These are phyloP conservation scores for Nerophis ophidion DNA, from an alignment of 2,113 vertebrate species.

Conservation along the genomic window DNA sequence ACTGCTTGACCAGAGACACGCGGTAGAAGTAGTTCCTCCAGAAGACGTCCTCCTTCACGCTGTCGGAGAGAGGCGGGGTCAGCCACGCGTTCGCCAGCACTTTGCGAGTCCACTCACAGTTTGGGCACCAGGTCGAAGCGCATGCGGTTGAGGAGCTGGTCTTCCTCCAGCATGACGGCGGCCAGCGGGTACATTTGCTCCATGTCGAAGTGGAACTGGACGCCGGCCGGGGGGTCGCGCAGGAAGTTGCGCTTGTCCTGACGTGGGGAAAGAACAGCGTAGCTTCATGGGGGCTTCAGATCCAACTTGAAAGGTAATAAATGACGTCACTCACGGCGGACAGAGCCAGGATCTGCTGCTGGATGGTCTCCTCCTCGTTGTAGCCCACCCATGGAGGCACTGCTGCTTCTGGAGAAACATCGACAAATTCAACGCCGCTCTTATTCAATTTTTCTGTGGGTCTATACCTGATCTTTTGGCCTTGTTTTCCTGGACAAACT, in stretches of 20 bases:
- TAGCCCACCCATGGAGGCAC: constrained; percentile 95
- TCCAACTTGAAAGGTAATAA: too few species aligned
- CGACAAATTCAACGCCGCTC: background rate
- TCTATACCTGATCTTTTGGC: constrained; percentile 84
- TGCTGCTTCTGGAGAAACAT: constrained; percentile 75
- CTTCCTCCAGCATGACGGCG: constrained; percentile 64
- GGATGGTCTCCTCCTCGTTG: constrained; percentile 95
- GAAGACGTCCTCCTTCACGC: constrained; percentile 93
- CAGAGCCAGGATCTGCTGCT: constrained; percentile 92
- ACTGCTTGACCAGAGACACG: constrained; percentile 94
- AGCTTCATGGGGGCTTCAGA: background rate
- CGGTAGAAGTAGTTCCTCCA: constrained; percentile 99
- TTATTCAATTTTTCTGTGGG: background rate
- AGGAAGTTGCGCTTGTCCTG: constrained; percentile 67
- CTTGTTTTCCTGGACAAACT: constrained; percentile 94
- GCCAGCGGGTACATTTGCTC: constrained; percentile 66
- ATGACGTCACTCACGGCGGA: constrained; percentile 81
- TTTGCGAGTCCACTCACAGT: constrained; percentile 38
- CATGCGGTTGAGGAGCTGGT: constrained; percentile 65
- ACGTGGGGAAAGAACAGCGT: background rate
- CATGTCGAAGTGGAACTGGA: constrained; percentile 67
- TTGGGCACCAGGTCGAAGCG: constrained; percentile 67
- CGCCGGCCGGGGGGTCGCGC: constrained; percentile 61
- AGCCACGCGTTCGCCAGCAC: too few species aligned
- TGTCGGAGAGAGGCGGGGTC: constrained; percentile 52